Percentiles rank a stretch among this genome's conserved stretches.
These are phyloP conservation scores for Boleophthalmus pectinirostris DNA, from an alignment of 2,113 vertebrate genomes.

Conservation along the genomic window DNA sequence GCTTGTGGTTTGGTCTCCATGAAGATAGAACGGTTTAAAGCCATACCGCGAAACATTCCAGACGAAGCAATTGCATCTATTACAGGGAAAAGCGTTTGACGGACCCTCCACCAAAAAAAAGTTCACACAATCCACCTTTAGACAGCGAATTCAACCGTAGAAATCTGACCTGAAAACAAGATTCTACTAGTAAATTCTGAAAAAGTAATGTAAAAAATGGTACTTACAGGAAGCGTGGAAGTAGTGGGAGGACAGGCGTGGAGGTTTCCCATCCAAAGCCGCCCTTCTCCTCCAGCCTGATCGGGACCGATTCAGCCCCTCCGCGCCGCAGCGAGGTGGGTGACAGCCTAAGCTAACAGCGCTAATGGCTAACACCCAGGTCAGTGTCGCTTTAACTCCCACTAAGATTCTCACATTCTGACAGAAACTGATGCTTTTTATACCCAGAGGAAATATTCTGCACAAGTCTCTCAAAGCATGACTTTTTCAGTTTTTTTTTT, in stretches of 20 bases:
- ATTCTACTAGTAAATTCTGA: background rate
- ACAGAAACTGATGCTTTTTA: constrained; percentile 24
- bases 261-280: constrained; percentile 50
- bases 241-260: constrained; percentile 68
- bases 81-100: too few species aligned
- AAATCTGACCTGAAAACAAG: background rate
- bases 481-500: background rate
- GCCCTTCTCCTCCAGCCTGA: constrained; percentile 45
- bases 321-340: constrained; percentile 33
- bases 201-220: background rate
- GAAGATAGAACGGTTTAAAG: too few species aligned
- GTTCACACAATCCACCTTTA: too few species aligned
- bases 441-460: constrained; percentile 2
- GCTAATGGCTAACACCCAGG: constrained; percentile 32
- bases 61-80: too few species aligned
- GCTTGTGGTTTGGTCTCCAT: too few species aligned
- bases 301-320: constrained; percentile 48
- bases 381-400: constrained; percentile 31
- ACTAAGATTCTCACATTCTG: constrained; percentile 24
- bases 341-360: constrained; percentile 28
- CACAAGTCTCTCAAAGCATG: background rate
- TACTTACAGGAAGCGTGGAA: constrained; percentile 47
- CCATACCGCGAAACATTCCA: too few species aligned
- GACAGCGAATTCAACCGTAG: too few species aligned
- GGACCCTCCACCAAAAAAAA: too few species aligned